Base-by-base conservation (phyloP, 1,140 invertebrate species). In the Brachionus angularis region DNA sequence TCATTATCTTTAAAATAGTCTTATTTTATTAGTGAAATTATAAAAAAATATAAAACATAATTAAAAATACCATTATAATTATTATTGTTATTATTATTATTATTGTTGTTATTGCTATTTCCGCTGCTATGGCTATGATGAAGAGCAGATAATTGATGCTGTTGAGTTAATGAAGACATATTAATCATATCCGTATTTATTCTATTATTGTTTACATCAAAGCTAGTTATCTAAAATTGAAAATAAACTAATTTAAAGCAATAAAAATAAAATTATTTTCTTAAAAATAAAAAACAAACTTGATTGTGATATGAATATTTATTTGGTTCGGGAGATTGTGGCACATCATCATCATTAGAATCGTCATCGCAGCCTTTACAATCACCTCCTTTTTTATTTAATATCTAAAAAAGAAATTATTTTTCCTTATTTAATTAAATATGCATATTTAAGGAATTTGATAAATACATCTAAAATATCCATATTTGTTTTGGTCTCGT, bases 401-500 rank as follows among this genome's bases (percentile, higher is more conserved):
- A 36, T 16, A 50, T 50, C 62, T 67, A 5, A 3, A 36, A 55
- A 55, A 55, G 39, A 58, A 42, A n/a, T n/a, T n/a, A n/a, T n/a
- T n/a, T n/a, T n/a, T n/a, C n/a, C n/a, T n/a, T n/a, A n/a, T n/a
- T n/a, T n/a, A n/a, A n/a, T n/a, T n/a, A n/a, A n/a, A n/a, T n/a
- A n/a, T n/a, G n/a, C n/a, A n/a, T n/a, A n/a, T n/a, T n/a, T n/a
- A n/a, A n/a, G n/a, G n/a, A n/a, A n/a, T n/a, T n/a, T n/a, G n/a
- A n/a, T n/a, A 16, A 31, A 55, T 61, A 64, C 58, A 64, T 64
- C 36, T 23, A 70, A 21, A 70, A 73, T 70, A n/a, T 73, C 72
- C 14, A 44, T 31, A 49, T 73, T 73, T 12, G 50, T 69, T 12
- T 50, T 44, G 25, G 44, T 55, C 47, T 73, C 72, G 34, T 73